Evolutionary conservation across 2,888 invertebrate species (phyloP), one percentile per base, ranked within the genome.

Genomic region (Troglohyphantes excavatus): DNA sequence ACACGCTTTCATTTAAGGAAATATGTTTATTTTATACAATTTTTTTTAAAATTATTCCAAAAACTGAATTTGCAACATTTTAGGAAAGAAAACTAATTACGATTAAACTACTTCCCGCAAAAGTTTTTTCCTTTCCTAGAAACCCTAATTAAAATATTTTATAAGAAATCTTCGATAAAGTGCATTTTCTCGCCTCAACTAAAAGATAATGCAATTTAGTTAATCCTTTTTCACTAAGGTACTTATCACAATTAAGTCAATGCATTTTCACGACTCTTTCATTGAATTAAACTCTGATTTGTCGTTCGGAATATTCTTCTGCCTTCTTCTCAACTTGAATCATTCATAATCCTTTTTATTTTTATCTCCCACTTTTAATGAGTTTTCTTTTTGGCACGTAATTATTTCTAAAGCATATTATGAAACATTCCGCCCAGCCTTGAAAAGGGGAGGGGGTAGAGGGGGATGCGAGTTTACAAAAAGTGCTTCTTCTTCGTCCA

Each of bases 351-450:
- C 75, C 61, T 46, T 72, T 61, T 29, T 75, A 13, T 21, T 59
- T 19, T 75, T 6, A 11, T 75, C 59, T 21, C 27, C 33, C 59
- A 29, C 59, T 33, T 27, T 53, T 75, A 75, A 75, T 75, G 75
- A 75, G 75, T 61, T 75, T 75, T 75, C 75, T 75, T 75, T 75
- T 61, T 75, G 61, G 61, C 59, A 59, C 75, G 75, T 75, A 75
- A 75, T 75, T 75, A 75, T 59, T 75, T 75, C 29, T 33, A 61
- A 75, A 75, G 75, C 29, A 75, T 61, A 75, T 75, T 75, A 75
- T 61, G 33, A 75, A 61, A 61, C 59, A 59, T 75, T 75, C 33
- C 59, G 5, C 2, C 0, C n/a, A 39, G 5, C n/a, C 17, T 13
- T 11, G 53, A 17, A 53, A 53, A 53, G 53, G 13, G 2, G n/a